Evolutionary conservation across 2,888 invertebrate genomes (phyloP).

Genomic region (Pseudococcus viburni): DNA sequence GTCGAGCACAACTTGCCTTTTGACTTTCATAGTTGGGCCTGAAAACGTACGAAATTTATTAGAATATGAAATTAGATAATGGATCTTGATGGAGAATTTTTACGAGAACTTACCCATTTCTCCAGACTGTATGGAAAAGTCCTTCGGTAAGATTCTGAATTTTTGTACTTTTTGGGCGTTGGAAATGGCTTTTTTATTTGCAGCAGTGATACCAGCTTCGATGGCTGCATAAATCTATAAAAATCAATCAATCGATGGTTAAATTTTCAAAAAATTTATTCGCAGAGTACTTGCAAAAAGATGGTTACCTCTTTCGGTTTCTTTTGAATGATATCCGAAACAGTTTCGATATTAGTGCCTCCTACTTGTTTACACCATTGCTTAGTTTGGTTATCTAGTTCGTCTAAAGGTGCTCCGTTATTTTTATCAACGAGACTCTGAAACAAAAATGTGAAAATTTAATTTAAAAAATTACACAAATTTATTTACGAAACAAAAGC

Average conservation of each 20-base stretch:
- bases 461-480: not conserved
- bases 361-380: slow-evolving; percentile 82
- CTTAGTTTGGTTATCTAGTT: slow-evolving; percentile 77
- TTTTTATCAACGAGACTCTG: slow-evolving; percentile 83
- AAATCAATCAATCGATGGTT: not conserved
- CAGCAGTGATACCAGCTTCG: slow-evolving; percentile 83
- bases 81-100: not conserved
- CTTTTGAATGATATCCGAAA: slow-evolving; percentile 79
- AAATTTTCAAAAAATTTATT: not conserved
- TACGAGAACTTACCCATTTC: slow-evolving; percentile 79
- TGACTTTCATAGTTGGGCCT: slow-evolving; percentile 92
- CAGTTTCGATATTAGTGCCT: slow-evolving; percentile 75
- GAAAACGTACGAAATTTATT: slow-evolving; percentile 70
- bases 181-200: slow-evolving; percentile 85
- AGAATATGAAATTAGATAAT: too few species aligned
- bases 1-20: slow-evolving; percentile 82
- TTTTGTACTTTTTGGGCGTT: slow-evolving; percentile 88
- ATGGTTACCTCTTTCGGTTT: slow-evolving; percentile 75
- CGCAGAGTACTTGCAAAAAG: not conserved
- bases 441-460: slow-evolving; percentile 66
- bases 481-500: too few species aligned
- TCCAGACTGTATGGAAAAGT: slow-evolving; percentile 89
- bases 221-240: slow-evolving; percentile 76
- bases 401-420: slow-evolving; percentile 81
- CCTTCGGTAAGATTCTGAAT: slow-evolving; percentile 73